Evolutionary conservation across 2,797 vertebrate species (phyloP), one percentile per base, ranked within the genome.

Genomic region (Triplophysa bombifrons): DNA sequence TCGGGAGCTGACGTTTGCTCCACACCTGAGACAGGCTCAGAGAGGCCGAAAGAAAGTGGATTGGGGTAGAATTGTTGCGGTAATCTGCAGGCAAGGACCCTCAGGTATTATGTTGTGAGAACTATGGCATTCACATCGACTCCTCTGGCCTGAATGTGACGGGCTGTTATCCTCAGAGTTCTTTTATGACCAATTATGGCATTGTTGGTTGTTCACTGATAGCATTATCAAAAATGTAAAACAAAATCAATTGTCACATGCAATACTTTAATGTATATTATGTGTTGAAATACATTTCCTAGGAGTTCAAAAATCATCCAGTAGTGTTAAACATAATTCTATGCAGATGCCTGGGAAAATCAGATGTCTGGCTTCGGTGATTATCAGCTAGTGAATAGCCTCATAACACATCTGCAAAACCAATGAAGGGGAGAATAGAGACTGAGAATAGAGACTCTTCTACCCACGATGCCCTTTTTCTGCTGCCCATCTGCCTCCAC

Each of bases 341-440:
- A 30, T 68, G 65, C 3, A 13, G 4, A 56, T 30, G 66, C 25
- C 20, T 20, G 20, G 4, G 27, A n/a, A 1, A 56, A 22, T 66
- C 11, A 25, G 56, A 44, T n/a, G 11, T 34, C 19, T 8, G 44
- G 69, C 22, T 12, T 64, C 70, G 66, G 50, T 81, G 84, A 78
- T 81, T 85, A 85, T 81, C 72, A 87, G 50, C 80, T 76, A 67
- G 76, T 80, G 71, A 74, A 80, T 76, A 56, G 46, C 48, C 56
- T 69, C 53, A 56, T 50, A 73, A 48, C 81, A 81, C 61, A 78
- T 85, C 84, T 85, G 79, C 67, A 82, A 65, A 84, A 80, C 56
- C 80, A 78, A 72, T 80, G 74, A 82, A 72, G 80, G 68, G 73
- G 61, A 79, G 76, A 76, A 50, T 75, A 76, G 71, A 65, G 50